Base-by-base conservation (phyloP, 1,140 invertebrate species). In the Subanguina moxae region DNA sequence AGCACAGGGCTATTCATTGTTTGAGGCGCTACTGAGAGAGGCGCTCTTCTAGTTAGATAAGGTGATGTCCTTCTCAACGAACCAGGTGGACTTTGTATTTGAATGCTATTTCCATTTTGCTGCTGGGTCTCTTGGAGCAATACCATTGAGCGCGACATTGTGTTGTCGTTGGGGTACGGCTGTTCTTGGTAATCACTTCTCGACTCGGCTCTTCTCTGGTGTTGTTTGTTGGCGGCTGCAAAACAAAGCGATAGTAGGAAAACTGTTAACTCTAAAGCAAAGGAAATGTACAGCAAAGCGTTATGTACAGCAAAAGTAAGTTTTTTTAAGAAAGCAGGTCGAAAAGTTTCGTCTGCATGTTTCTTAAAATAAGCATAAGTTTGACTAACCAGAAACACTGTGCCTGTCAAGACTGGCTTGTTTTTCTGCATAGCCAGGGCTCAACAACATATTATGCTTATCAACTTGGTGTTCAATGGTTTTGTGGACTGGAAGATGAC, bases 81-180 rank as follows among this genome's bases (percentile, higher is more conserved):
- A 23, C 28, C 28, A 56, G 19, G 17, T 32, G 21, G 27, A 3
- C 23, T 52, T 68, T 70, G 59, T 43, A 25, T 23, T 13, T 9
- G 9, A 25, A 62, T 32, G 19, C 23, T 30, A 17, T 9, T 17
- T 30, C 13, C 23, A 68, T 19, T 42, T 25, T 42, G 30, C 65
- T 28, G 45, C 30, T 65, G 30, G 21, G 64, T 67, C 17, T 30
- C 67, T 56, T 52, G 32, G 25, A 48, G 65, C 43, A 66, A 68
- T 13, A 71, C 67, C 69, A 71, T 71, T 30, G 69, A 71, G 21
- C 69, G 69, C 1, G 69, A 74, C 69, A 71, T 71, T 3, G 3
- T 11, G 11, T 38, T 38, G 32, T 11, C 32, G 32, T 38, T 38
- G 32, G 32, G 32, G 11, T 3, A 11, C 32, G 3, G 32, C 32